Conservation (phyloP, 2,113 vertebrate genomes). For the Catharus bicknelli region DNA sequence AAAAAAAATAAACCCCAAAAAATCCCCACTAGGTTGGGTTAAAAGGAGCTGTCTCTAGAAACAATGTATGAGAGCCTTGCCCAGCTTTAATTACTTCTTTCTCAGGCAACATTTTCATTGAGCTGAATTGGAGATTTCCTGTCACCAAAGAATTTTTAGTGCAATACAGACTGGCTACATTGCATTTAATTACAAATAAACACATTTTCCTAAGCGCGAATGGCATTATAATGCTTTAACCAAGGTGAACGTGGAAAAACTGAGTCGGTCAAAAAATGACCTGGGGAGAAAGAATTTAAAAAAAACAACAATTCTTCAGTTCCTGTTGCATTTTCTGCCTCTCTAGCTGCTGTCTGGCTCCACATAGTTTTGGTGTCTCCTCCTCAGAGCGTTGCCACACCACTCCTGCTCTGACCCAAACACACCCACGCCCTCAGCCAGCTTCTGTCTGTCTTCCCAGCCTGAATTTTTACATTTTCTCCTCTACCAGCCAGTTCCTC, state of each 20-base stretch:
- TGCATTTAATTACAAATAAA: not conserved
- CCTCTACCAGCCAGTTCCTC: not conserved
- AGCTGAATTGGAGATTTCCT: not conserved
- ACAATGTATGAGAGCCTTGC: not conserved
- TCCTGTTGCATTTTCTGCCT: not conserved
- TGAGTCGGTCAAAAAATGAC: not conserved
- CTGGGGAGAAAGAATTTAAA: not conserved
- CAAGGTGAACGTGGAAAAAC: not conserved
- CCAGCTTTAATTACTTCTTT: not conserved
- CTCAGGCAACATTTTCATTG: not conserved
- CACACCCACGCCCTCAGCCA: not conserved
- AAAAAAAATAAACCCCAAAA: not conserved
- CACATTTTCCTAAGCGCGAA: not conserved
- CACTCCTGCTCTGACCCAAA: not conserved
- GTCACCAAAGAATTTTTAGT: not conserved
- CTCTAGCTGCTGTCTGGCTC: not conserved
- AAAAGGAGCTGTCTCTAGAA: constrained; percentile 3
- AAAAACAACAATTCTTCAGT: not conserved
- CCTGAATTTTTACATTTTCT: not conserved
- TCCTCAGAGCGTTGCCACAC: not conserved
- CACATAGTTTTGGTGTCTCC: not conserved
- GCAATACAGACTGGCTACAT: not conserved
- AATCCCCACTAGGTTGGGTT: not conserved
- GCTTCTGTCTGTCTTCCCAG: not conserved
- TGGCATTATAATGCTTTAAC: not conserved